These are phyloP conservation scores for Pterostichus madidus DNA, from an alignment of 2,888 invertebrate genomes.

Conservation along the genomic window DNA sequence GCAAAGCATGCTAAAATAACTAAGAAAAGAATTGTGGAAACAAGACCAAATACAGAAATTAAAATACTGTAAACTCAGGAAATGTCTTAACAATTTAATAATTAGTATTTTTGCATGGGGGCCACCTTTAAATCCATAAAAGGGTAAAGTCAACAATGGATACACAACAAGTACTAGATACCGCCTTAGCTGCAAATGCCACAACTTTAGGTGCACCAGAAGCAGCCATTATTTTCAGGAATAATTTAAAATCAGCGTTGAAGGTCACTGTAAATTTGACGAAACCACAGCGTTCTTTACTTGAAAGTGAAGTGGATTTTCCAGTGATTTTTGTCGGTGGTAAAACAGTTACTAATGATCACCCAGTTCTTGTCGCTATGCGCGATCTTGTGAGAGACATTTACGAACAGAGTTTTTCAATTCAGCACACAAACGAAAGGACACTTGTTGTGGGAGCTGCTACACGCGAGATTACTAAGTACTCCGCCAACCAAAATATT, in stretches of 20 bases:
- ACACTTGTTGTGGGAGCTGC: neutral
- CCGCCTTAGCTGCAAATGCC: neutral
- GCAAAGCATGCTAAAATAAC: neutral
- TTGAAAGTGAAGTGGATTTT: neutral
- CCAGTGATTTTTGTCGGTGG: neutral
- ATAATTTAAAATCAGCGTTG: neutral
- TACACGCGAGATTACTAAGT: neutral
- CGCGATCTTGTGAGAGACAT: neutral
- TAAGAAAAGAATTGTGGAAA: neutral
- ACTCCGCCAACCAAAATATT: neutral
- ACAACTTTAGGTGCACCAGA: neutral
- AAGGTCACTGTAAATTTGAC: neutral
- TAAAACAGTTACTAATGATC: conserved; percentile 1
- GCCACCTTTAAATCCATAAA: neutral
- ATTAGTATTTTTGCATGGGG: neutral
- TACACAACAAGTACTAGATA: neutral
- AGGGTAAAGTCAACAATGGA: neutral
- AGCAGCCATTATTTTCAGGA: neutral
- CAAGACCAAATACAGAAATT: neutral
- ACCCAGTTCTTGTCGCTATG: neutral
- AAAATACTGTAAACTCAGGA: neutral
- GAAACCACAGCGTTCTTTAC: neutral
- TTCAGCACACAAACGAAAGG: neutral
- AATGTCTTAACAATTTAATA: neutral
- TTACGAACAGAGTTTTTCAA: neutral